These are phyloP conservation scores for Rhamnusium bicolor DNA, from an alignment of 2,888 invertebrate genomes.

Conservation along the genomic window DNA sequence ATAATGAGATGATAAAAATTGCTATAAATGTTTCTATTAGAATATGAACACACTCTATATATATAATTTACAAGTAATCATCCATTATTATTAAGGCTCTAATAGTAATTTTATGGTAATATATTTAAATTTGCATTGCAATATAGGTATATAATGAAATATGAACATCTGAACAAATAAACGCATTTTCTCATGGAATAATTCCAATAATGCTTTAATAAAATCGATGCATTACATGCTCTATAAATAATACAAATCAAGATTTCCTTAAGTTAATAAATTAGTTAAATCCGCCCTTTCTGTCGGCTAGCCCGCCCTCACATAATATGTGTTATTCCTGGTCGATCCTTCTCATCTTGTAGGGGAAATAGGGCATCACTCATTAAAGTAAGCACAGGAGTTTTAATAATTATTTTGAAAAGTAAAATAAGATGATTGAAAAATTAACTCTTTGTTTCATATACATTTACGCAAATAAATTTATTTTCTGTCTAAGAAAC, in stretches of 20 bases:
- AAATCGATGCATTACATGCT: conserved; percentile 15
- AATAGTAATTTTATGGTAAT: conserved; percentile 7
- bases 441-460: too few relatives aligned
- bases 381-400: background rate
- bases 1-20: too few relatives aligned
- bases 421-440: too few relatives aligned
- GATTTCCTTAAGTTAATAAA: conserved; percentile 57
- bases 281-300: conserved; percentile 55
- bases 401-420: too few relatives aligned
- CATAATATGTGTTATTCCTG: conserved; percentile 17
- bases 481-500: too few relatives aligned
- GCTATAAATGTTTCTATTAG: background rate
- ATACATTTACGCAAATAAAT: too few relatives aligned
- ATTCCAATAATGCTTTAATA: conserved; percentile 15
- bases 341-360: background rate
- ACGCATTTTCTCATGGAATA: conserved; percentile 1
- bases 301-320: conserved; percentile 45
- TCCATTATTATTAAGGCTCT: background rate
- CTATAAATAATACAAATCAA: conserved; percentile 34
- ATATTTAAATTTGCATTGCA: conserved; percentile 1
- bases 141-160: conserved; percentile 16
- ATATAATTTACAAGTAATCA: background rate
- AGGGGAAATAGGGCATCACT: background rate
- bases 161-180: conserved; percentile 16
- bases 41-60: background rate